Percentiles rank a stretch among this genome's conserved stretches.
Conservation (phyloP, 1,140 invertebrate species). For the Eumeta japonica region DNA sequence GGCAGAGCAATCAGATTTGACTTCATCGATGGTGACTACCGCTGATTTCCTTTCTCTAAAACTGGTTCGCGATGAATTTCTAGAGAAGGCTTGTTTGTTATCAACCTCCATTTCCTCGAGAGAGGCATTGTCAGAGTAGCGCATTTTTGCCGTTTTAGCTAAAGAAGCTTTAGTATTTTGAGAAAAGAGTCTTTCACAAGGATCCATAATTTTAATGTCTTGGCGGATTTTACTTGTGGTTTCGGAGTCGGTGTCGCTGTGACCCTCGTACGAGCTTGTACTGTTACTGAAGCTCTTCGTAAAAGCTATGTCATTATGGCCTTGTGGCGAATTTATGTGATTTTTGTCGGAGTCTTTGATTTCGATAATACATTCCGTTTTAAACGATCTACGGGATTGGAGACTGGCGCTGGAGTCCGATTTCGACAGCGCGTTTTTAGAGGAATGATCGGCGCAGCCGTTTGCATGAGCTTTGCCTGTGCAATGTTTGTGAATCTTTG, state of each 20-base stretch:
- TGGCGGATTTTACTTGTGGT: conserved; percentile 30
- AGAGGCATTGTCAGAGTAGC: conserved; percentile 48
- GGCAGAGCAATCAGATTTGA: conserved; percentile 38
- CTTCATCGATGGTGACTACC: conserved; percentile 47
- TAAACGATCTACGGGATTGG: conserved; percentile 42
- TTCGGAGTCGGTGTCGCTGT: conserved; percentile 59
- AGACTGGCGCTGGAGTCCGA: conserved; percentile 51
- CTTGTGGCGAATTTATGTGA: conserved; percentile 18
- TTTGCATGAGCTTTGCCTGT: conserved; percentile 70
- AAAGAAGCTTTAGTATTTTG: conserved; percentile 60
- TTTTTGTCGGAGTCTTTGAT: conserved; percentile 41
- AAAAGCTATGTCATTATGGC: conserved; percentile 28
- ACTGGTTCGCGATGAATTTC: conserved; percentile 48
- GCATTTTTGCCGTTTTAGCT: conserved; percentile 60
- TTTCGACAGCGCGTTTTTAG: conserved; percentile 33
- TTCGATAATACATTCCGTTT: conserved; percentile 49
- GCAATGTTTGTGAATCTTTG: conserved; percentile 67
- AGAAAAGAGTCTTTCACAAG: conserved; percentile 51
- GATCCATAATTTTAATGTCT: conserved; percentile 24
- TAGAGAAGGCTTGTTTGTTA: conserved; percentile 35
- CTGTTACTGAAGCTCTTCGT: conserved; percentile 54
- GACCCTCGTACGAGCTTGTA: conserved; percentile 58
- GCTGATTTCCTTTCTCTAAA: conserved; percentile 48
- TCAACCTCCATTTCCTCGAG: conserved; percentile 40
- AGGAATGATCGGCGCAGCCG: conserved; percentile 49